phyloP scores from a whole-genome alignment of 2,888 invertebrate genomes.

The Drosophila hamatofila region DNA sequence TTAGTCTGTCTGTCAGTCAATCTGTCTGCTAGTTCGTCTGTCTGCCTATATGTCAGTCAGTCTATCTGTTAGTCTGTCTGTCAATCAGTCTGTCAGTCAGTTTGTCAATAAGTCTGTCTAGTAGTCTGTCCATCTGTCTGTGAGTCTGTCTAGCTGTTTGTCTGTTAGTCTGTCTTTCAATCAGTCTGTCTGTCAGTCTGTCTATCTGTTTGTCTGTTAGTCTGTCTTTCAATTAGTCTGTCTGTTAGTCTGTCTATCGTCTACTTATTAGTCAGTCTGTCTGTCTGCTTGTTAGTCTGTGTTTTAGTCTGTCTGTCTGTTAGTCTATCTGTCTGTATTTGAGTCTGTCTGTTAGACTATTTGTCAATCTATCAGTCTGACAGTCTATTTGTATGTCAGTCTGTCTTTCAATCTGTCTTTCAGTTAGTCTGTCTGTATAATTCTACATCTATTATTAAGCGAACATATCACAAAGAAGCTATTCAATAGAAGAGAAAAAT shows the following conservation, averaged over 20 bases:
- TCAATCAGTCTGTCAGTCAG: too few relatives aligned
- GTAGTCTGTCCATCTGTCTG: not conserved
- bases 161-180: not conserved
- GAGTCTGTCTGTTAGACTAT: too few relatives aligned
- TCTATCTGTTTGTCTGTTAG: not conserved
- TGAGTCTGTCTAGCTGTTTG: too few relatives aligned
- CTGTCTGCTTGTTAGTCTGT: not conserved
- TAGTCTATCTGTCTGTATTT: not conserved
- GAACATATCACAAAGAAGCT: not conserved
- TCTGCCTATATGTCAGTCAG: not conserved
- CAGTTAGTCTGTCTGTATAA: not conserved
- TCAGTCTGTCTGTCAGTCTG: not conserved
- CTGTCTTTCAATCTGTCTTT: too few relatives aligned
- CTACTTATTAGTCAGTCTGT: too few relatives aligned
- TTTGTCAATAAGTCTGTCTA: too few relatives aligned
- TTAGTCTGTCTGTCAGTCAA: not conserved
- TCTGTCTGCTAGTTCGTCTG: not conserved
- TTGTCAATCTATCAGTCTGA: too few relatives aligned
- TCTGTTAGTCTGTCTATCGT: too few relatives aligned
- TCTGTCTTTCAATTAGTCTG: too few relatives aligned
- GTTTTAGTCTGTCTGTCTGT: not conserved
- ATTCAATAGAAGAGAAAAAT: not conserved
- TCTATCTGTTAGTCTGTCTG: too few relatives aligned
- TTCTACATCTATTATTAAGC: not conserved
- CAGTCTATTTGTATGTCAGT: not conserved